phyloP scores from a whole-genome alignment of 2,113 vertebrate genomes.

The Zapus hudsonius region DNA sequence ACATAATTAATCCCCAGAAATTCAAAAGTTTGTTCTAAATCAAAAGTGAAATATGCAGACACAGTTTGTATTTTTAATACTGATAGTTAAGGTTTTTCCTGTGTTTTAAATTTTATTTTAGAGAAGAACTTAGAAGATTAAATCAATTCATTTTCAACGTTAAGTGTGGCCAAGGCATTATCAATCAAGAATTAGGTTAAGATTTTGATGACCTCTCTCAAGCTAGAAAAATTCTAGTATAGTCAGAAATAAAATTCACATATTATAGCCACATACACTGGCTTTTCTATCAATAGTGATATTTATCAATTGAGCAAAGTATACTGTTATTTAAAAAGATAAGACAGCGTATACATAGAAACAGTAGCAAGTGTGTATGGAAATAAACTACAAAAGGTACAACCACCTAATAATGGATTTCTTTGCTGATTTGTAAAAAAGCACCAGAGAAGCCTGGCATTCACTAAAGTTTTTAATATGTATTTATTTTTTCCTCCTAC shows the following conservation, averaged over 20 bases:
- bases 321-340: neutral
- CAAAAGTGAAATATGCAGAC: neutral
- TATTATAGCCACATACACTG: slow-evolving; percentile 16
- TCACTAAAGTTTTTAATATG: neutral
- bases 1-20: neutral
- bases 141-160: slow-evolving; percentile 24
- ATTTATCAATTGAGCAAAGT: no score
- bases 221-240: neutral
- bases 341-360: slow-evolving; percentile 6
- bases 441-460: neutral
- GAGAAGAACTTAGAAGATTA: neutral
- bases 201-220: neutral
- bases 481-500: neutral
- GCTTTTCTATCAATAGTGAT: neutral
- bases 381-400: no score
- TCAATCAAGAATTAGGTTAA: neutral
- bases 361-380: neutral
- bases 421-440: neutral
- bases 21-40: neutral
- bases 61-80: slow-evolving; percentile 21
- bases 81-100: neutral
- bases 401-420: no score
- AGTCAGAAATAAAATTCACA: slow-evolving; percentile 42
- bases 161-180: neutral
- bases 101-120: neutral